Conservation (phyloP, 2,888 invertebrate genomes). For the Crematogaster levior region DNA sequence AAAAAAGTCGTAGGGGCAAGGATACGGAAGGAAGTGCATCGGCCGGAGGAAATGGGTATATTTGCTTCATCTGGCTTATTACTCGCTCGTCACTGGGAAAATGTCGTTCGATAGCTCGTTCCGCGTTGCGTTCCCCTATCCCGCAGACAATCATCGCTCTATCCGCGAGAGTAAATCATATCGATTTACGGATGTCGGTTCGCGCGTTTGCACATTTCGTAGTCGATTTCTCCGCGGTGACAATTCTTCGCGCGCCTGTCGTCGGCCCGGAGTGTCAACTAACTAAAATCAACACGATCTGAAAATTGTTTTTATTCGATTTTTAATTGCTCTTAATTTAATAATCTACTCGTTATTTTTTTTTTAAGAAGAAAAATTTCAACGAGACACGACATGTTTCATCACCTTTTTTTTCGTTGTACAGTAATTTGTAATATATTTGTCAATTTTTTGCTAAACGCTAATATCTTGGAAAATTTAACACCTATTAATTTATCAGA, state of each 20-base stretch:
- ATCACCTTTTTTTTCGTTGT: background rate
- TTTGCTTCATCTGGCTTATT: constrained; percentile 73
- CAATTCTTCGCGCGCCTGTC: constrained; percentile 19
- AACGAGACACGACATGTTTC: background rate
- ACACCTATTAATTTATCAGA: background rate
- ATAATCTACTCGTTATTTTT: background rate
- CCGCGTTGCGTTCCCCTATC: constrained; percentile 11
- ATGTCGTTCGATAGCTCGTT: constrained; percentile 20
- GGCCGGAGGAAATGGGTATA: constrained; percentile 77
- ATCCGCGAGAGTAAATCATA: constrained; percentile 51
- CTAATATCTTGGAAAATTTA: background rate
- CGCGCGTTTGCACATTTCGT: constrained; percentile 46
- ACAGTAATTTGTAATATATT: background rate
- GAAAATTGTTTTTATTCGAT: background rate
- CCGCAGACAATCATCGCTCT: constrained; percentile 2
- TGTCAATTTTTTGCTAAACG: background rate
- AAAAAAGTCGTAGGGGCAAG: background rate
- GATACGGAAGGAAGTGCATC: constrained; percentile 77
- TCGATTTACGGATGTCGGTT: constrained; percentile 57
- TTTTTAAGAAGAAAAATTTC: background rate
- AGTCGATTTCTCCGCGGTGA: constrained; percentile 28
- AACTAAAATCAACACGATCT: constrained; percentile 17
- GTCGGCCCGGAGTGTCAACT: background rate
- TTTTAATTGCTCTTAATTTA: constrained; percentile 14
- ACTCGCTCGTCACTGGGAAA: constrained; percentile 48